Conservation (phyloP, 1,140 invertebrate genomes). For the Cydia fagiglandana region DNA sequence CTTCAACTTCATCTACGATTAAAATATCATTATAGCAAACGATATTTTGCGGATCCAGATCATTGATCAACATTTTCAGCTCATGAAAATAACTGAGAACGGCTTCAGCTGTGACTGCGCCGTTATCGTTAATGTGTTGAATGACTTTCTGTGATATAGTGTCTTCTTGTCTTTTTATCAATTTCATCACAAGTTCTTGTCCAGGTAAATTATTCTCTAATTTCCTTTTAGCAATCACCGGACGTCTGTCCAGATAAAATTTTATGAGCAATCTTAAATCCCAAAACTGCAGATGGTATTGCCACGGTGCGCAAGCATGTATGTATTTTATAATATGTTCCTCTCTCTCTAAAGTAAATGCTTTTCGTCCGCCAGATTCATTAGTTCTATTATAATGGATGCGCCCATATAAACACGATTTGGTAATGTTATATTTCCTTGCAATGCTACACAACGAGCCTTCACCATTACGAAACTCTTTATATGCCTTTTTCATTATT, state of each 20-base stretch:
- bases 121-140: background rate
- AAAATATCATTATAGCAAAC: slow-evolving; percentile 5
- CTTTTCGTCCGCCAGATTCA: background rate
- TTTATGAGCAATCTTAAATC: background rate
- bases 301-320: background rate
- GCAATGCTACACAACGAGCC: background rate
- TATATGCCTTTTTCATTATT: slow-evolving; percentile 16
- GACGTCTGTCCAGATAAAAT: slow-evolving; percentile 12
- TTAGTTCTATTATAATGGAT: slow-evolving; percentile 3
- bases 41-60: slow-evolving; percentile 8
- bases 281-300: background rate
- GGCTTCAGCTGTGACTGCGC: background rate
- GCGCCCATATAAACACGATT: background rate
- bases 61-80: background rate
- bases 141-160: background rate
- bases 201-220: slow-evolving; percentile 4
- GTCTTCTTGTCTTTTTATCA: background rate
- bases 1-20: background rate
- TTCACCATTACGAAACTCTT: background rate
- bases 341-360: slow-evolving; percentile 5
- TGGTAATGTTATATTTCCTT: background rate
- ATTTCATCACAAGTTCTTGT: background rate
- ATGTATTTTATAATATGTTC: slow-evolving; percentile 10
- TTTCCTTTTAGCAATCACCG: background rate
- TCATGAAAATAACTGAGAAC: slow-evolving; percentile 10